Percentiles rank a stretch among this genome's conserved stretches.
Evolutionary conservation across 2,888 invertebrate species (phyloP).

Genomic region (Patella ulyssiponensis): DNA sequence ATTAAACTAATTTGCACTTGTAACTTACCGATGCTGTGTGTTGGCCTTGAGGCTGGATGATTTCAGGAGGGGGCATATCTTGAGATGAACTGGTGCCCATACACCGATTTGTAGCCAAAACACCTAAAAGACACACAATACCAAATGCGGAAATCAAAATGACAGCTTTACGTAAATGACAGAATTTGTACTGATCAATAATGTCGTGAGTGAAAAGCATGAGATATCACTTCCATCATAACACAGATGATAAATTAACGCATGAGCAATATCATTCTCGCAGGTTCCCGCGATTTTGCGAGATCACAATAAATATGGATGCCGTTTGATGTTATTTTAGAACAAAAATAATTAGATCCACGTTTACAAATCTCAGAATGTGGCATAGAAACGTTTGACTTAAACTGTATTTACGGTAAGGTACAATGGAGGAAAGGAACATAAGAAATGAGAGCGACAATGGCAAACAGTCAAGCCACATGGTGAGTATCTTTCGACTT

Average conservation of each 20-base stretch:
- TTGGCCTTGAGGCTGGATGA: conserved; percentile 51
- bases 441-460: no score
- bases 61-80: conserved; percentile 54
- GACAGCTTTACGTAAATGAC: no score
- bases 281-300: conserved; percentile 10
- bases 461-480: no score
- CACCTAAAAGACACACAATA: conserved; percentile 29
- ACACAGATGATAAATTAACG: no score
- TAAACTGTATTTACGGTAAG: neutral
- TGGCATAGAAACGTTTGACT: neutral
- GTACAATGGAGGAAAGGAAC: no score
- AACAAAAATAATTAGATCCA: neutral
- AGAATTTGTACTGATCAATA: no score
- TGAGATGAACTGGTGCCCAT: conserved; percentile 63
- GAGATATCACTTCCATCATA: no score
- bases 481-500: no score
- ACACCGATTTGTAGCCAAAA: conserved; percentile 39
- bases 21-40: conserved; percentile 57
- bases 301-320: neutral
- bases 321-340: neutral
- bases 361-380: neutral
- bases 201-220: no score
- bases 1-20: no score
- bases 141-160: conserved; percentile 16
- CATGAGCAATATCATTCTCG: no score